Conservation (phyloP, 2,888 invertebrate genomes). For the Eupithecia insigniata region DNA sequence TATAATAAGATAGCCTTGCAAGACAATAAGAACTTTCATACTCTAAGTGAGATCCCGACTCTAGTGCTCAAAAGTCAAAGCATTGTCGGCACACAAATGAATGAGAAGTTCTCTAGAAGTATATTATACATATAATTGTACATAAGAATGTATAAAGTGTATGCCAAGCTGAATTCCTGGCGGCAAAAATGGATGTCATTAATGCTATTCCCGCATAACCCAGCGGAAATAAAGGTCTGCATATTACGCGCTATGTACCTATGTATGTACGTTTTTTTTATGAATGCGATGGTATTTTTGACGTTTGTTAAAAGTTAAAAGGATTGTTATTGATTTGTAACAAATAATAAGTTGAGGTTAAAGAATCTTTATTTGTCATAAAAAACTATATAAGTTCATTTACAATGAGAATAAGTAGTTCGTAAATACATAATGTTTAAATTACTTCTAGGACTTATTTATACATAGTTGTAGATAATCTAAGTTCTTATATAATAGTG, state of each 20-base stretch:
- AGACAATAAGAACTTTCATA: not conserved
- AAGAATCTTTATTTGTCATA: no score
- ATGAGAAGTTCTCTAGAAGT: not conserved
- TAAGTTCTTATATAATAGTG: no score
- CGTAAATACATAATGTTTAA: no score
- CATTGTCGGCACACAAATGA: not conserved
- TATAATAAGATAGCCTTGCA: not conserved
- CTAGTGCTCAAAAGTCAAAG: not conserved
- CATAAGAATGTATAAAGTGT: not conserved
- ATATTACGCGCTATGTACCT: conserved; percentile 17
- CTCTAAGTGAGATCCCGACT: not conserved
- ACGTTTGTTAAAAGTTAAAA: conserved; percentile 1
- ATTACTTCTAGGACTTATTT: no score
- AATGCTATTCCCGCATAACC: conserved; percentile 31
- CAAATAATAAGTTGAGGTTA: not conserved
- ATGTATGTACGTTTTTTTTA: conserved; percentile 21
- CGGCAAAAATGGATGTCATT: conserved; percentile 26
- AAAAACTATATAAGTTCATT: no score
- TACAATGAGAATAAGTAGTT: no score
- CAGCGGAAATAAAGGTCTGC: conserved; percentile 22
- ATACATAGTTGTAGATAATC: no score
- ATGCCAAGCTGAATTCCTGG: conserved; percentile 15
- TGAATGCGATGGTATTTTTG: conserved; percentile 17
- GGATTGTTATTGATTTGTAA: not conserved
- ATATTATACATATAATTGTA: no score